phyloP scores from a whole-genome alignment of 2,888 invertebrate genomes.

The Sylvicola fuscatus region DNA sequence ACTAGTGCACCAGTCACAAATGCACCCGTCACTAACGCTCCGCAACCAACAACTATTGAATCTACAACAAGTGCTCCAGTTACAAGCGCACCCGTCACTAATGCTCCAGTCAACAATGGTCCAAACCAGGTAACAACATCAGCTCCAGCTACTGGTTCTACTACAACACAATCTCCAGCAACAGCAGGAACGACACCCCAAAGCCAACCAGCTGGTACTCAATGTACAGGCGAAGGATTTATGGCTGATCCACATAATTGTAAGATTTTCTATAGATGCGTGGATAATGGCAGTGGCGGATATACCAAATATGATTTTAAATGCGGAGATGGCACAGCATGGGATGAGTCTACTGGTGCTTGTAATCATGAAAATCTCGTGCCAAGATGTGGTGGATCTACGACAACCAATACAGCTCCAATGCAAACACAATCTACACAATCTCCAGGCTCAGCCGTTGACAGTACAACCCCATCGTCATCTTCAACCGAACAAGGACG shows the following conservation, averaged over 20 bases:
- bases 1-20: no score
- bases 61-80: no score
- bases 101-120: no score
- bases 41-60: no score
- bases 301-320: conserved; percentile 29
- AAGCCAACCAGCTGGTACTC: conserved; percentile 8
- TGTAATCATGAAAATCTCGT: conserved; percentile 26
- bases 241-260: conserved; percentile 28
- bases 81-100: no score
- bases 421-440: neutral
- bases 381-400: conserved; percentile 4
- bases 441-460: no score
- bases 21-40: no score
- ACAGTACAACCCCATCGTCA: conserved; percentile 4
- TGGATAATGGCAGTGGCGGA: conserved; percentile 23
- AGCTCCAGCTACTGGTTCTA: neutral
- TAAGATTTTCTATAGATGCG: conserved; percentile 35
- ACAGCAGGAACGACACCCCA: neutral
- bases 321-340: conserved; percentile 34
- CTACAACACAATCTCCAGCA: conserved; percentile 1
- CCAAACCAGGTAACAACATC: neutral
- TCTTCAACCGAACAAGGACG: conserved; percentile 2
- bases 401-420: neutral
- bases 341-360: conserved; percentile 32
- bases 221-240: conserved; percentile 25